A percentile compares a stretch with the other conserved stretches of the same genome.
Conservation (phyloP, 2,888 invertebrate species). For the Melanargia galathea region DNA sequence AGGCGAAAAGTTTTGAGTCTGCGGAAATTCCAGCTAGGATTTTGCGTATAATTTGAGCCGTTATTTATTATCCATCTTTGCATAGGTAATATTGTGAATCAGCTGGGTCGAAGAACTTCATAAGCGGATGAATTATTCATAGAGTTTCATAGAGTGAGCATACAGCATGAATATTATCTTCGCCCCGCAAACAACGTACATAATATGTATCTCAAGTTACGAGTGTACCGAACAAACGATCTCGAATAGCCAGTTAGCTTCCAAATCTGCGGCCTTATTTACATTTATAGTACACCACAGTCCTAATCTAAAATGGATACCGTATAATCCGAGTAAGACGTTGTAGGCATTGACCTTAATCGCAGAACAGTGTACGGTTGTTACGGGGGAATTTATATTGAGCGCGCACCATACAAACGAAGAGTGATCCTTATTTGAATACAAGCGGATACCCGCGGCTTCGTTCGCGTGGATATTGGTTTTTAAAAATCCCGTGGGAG, state of each 20-base stretch:
- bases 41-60: too few species aligned
- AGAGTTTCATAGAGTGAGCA: constrained; percentile 18
- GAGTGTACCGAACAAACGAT: constrained; percentile 40
- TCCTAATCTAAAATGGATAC: constrained; percentile 21
- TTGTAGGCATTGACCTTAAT: neutral
- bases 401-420: too few species aligned
- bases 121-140: constrained; percentile 13
- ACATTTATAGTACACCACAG: constrained; percentile 47
- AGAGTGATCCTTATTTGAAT: too few species aligned
- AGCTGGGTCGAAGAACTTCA: constrained; percentile 7
- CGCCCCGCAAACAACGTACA: constrained; percentile 40
- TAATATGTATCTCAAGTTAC: constrained; percentile 41
- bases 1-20: too few species aligned
- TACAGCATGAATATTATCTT: constrained; percentile 28
- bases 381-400: too few species aligned
- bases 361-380: neutral
- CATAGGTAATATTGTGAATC: neutral
- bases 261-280: constrained; percentile 39
- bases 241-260: constrained; percentile 41
- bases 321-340: constrained; percentile 1
- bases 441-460: too few species aligned
- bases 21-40: too few species aligned
- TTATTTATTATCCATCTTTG: neutral
- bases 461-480: too few species aligned
- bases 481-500: too few species aligned